phyloP scores from a whole-genome alignment of 2,113 vertebrate genomes.

The Hyaena hyaena region DNA sequence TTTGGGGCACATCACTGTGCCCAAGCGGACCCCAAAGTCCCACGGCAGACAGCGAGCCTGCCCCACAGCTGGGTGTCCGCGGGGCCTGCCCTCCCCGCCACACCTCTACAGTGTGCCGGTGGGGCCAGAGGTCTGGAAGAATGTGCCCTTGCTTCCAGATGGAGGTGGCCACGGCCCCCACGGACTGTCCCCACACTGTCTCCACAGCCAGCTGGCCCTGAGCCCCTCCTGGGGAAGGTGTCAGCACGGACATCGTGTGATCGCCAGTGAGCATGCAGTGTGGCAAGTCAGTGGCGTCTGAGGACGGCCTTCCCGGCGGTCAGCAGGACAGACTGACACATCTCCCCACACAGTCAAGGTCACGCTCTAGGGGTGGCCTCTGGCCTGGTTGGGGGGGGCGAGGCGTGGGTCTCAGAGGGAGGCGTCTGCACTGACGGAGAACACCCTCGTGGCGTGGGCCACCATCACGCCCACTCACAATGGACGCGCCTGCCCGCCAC shows the following conservation, averaged over 20 bases:
- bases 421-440: background rate
- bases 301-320: background rate
- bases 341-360: background rate
- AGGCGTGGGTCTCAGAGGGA: background rate
- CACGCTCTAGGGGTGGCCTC: background rate
- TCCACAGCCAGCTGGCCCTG: background rate
- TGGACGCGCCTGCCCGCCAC: accelerated
- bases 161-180: background rate
- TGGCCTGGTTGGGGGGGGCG: too few species aligned
- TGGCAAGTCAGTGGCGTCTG: background rate
- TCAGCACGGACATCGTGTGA: accelerated
- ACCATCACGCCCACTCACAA: background rate
- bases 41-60: background rate
- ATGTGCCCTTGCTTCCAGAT: background rate
- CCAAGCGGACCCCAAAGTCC: background rate
- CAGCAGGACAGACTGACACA: background rate
- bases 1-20: background rate
- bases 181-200: background rate
- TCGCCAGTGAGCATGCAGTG: accelerated
- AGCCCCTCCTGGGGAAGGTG: background rate
- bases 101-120: accelerated
- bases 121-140: background rate
- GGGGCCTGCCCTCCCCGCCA: background rate
- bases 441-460: accelerated
- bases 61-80: accelerated